Conservation (phyloP, 2,797 vertebrate species). For the Syncerus caffer region DNA sequence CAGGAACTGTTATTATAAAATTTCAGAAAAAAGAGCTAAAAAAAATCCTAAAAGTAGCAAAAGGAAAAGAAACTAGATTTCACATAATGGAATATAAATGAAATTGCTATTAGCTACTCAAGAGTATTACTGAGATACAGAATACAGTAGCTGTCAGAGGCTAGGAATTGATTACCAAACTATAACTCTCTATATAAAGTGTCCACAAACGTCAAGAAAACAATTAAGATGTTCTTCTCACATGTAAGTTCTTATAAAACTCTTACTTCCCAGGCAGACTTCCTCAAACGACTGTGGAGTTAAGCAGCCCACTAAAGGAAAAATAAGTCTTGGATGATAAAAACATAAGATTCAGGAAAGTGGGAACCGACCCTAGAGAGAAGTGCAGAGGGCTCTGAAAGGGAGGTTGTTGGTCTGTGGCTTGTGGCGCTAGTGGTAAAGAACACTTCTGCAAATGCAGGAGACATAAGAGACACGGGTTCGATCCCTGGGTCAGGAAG, state of each 20-base stretch:
- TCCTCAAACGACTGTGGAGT: background rate
- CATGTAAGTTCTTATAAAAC: background rate
- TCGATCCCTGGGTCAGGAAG: background rate
- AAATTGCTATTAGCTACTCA: background rate
- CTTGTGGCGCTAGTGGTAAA: background rate
- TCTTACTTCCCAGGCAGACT: background rate
- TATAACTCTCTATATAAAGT: background rate
- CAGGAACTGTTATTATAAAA: background rate
- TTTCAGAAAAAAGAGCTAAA: background rate
- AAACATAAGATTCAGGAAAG: background rate
- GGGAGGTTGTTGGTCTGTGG: background rate
- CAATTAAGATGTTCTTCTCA: background rate
- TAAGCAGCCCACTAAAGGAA: background rate
- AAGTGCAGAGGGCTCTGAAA: background rate
- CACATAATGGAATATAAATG: background rate
- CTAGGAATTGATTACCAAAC: background rate
- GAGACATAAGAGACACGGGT: background rate
- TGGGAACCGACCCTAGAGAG: background rate
- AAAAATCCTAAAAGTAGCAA: background rate
- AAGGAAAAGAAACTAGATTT: background rate
- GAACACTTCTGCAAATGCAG: background rate
- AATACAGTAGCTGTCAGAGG: background rate
- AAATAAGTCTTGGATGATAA: background rate
- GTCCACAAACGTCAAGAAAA: background rate
- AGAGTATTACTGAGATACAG: background rate